Conservation (phyloP, 2,797 vertebrate species). For the Helarctos malayanus region DNA sequence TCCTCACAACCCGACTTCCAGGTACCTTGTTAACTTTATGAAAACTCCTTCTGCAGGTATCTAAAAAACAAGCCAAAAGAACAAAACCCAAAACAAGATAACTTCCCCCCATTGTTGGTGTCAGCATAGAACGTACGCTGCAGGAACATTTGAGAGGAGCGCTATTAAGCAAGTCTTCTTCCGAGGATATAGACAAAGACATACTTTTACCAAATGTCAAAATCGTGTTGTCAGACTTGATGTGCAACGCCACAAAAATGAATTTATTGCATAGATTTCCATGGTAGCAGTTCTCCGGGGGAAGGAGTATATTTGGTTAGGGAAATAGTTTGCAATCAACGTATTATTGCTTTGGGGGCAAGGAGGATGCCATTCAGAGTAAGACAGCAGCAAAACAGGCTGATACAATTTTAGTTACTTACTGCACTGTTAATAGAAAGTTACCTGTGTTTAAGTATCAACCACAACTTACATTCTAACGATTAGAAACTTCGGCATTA, state of each 20-base stretch:
- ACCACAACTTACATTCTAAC: background rate
- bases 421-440: constrained; percentile 29
- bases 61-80: constrained; percentile 27
- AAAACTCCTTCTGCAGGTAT: constrained; percentile 7
- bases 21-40: constrained; percentile 48
- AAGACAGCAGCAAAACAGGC: constrained; percentile 5
- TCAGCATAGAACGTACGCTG: constrained; percentile 56
- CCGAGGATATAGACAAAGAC: constrained; percentile 77
- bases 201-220: constrained; percentile 80
- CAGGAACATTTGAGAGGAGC: constrained; percentile 30
- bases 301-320: constrained; percentile 81
- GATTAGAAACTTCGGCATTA: background rate
- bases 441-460: background rate
- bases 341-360: constrained; percentile 84
- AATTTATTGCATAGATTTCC: constrained; percentile 79
- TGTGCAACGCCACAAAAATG: constrained; percentile 75
- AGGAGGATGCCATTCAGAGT: constrained; percentile 73
- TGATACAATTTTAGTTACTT: constrained; percentile 63
- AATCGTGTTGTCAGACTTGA: constrained; percentile 82
- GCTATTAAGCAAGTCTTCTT: constrained; percentile 65
- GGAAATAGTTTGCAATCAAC: constrained; percentile 81
- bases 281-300: constrained; percentile 79
- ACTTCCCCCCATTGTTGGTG: constrained; percentile 29
- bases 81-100: constrained; percentile 38
- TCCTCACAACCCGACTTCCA: constrained; percentile 4